Evolutionary conservation across 2,888 invertebrate species (phyloP), one percentile per base, ranked within the genome.

Genomic region (Achlya flavicornis): DNA sequence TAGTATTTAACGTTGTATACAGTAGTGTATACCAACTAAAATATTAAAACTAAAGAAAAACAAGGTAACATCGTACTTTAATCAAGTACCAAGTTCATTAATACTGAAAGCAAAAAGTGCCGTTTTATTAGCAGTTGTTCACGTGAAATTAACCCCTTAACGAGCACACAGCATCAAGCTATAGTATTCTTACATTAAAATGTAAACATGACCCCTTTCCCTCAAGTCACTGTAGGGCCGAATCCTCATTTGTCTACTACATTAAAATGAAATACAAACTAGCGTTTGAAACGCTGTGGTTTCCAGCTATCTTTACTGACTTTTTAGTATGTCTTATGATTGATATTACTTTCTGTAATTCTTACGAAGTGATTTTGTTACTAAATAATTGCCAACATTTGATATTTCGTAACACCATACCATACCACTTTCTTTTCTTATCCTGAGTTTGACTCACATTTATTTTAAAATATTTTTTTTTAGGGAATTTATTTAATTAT

Each of bases 151-250:
- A 86, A 81, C 84, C 89, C 85, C 88, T 86, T 89, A 89, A 90
- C 88, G 90, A 90, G 85, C 83, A 74, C 72, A 70, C 72, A 76
- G 81, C 72, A 77, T 77, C 76, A 74, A 53, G 63, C 76, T 63
- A 79, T 75, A 73, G 83, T 84, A 85, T 88, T 91, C 92, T 90
- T 91, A 87, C 89, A 92, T 92, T 92, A 92, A 92, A 91, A 90
- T 90, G 89, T 91, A 91, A 92, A 92, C 91, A 88, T 81, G 80
- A 84, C 86, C 91, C 87, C 85, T 87, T 89, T 84, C 81, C 79
- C 85, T 83, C 79, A 86, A 86, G 85, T 85, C 84, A 73, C 86
- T 80, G 84, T 70, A 84, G 83, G 83, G 83, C 82, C 79, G 84
- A 85, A 87, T 89, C 81, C 88, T 89, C 88, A 90, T 91, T 90